These are phyloP conservation scores for Brachyalestes nurse DNA, from an alignment of 2,797 vertebrate genomes.

Conservation along the genomic window DNA sequence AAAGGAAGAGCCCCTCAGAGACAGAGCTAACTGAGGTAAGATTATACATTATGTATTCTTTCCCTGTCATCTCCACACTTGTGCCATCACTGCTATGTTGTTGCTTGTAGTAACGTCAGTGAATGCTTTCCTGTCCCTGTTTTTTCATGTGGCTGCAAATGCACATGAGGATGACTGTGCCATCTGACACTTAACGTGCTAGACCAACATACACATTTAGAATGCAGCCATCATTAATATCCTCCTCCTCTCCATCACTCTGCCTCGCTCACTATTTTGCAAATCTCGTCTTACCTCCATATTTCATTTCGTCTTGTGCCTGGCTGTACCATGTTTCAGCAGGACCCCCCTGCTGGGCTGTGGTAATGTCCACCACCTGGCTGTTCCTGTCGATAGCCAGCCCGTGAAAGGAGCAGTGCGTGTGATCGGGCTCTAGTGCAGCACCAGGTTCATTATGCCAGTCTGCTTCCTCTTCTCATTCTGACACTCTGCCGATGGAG, in stretches of 20 bases:
- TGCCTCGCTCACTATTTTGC: constrained; percentile 14
- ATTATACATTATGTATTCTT: constrained; percentile 54
- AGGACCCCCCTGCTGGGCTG: constrained; percentile 62
- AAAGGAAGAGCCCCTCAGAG: constrained; percentile 51
- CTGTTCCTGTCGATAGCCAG: constrained; percentile 40
- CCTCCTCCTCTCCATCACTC: background rate
- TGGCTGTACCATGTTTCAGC: constrained; percentile 58
- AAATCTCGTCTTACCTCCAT: background rate
- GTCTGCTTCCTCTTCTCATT: constrained; percentile 29
- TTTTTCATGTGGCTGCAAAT: background rate
- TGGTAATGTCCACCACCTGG: constrained; percentile 70
- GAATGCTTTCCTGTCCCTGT: constrained; percentile 1
- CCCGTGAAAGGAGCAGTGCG: constrained; percentile 15
- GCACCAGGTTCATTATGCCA: constrained; percentile 29
- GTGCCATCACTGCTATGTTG: constrained; percentile 15
- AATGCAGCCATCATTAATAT: background rate
- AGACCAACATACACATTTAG: background rate
- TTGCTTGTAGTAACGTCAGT: constrained; percentile 7
- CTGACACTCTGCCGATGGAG: constrained; percentile 39
- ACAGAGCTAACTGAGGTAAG: constrained; percentile 70
- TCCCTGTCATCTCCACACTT: constrained; percentile 38
- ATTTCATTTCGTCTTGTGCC: constrained; percentile 20
- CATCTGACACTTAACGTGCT: background rate
- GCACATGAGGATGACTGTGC: background rate
- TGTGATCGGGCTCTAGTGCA: constrained; percentile 53